Evolutionary conservation across 2,888 invertebrate genomes (phyloP).

Genomic region (Eutolmus rufibarbis): DNA sequence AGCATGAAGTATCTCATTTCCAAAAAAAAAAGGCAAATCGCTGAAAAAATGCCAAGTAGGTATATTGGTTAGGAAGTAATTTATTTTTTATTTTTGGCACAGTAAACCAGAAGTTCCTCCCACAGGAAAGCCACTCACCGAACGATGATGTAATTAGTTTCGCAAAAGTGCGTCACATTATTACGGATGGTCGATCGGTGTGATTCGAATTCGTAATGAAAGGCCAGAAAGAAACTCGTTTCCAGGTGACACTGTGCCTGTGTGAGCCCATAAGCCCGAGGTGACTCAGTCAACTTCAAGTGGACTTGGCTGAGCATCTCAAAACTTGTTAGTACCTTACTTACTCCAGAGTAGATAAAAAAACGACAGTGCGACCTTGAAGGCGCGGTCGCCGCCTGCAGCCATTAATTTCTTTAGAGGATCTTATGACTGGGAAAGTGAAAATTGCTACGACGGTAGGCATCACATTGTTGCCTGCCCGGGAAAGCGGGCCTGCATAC

Average conservation of each 20-base stretch:
- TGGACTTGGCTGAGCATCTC: neutral
- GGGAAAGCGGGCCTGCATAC: neutral
- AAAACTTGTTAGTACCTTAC: conserved; percentile 11
- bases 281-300: conserved; percentile 3
- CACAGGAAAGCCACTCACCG: neutral
- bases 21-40: neutral
- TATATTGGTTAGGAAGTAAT: neutral
- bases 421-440: conserved; percentile 1
- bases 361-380: neutral
- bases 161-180: conserved; percentile 16
- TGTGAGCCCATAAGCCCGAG: neutral
- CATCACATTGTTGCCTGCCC: neutral
- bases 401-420: neutral
- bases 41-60: neutral
- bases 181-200: neutral
- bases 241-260: neutral
- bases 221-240: conserved; percentile 6
- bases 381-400: neutral
- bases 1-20: neutral
- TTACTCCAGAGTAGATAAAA: neutral
- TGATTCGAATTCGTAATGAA: conserved; percentile 23
- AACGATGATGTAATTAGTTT: conserved; percentile 9
- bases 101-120: neutral
- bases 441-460: neutral
- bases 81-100: neutral